Base-by-base conservation (phyloP, 2,888 invertebrate species). In the Dryocosmus kuriphilus region DNA sequence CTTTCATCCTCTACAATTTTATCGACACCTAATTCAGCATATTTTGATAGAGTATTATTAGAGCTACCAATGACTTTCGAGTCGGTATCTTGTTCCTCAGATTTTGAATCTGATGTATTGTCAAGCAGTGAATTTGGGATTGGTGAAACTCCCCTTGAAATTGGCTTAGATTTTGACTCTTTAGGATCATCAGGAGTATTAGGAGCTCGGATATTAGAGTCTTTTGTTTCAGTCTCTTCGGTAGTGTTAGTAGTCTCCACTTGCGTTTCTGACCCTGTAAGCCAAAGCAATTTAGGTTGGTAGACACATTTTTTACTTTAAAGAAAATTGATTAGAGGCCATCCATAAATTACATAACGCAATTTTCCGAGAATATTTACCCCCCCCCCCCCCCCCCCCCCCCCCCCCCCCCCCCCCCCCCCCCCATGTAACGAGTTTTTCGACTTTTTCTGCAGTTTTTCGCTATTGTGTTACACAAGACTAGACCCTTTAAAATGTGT, bases 101-200 rank as follows among this genome's bases (percentile, higher is more conserved):
- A 22, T 61, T 57, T 65, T 27, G 22, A 63, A 67, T 76, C 46
- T 24, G 16, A 16, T 16, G 46, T 2, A 16, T 27, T 11, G 30
- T 65, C 62, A 30, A 63, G 46, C 67, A 38, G 63, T 32, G 61
- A 7, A 62, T 38, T 61, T 51, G 61, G 67, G 27, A 77, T 74
- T 55, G 79, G 79, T 3, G 75, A 80, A 55, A 73, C 76, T 77
- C 67, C 77, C 74, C 73, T 62, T 30, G 79, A 77, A 38, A 63
- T 77, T 74, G 79, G 76, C 1, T 57, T 71, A 11, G 75, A 27
- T 61, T 30, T 60, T 41, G 74, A 74, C 67, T 65, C 65, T 41
- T 71, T 19, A n/a, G 67, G 41, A 14, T 22, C 22, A 35, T 60
- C 22, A 46, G 74, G 62, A 16, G 74, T 38, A 14, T 57, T 16